Conservation (phyloP, 2,113 vertebrate genomes). For the Bombycilla garrulus region DNA sequence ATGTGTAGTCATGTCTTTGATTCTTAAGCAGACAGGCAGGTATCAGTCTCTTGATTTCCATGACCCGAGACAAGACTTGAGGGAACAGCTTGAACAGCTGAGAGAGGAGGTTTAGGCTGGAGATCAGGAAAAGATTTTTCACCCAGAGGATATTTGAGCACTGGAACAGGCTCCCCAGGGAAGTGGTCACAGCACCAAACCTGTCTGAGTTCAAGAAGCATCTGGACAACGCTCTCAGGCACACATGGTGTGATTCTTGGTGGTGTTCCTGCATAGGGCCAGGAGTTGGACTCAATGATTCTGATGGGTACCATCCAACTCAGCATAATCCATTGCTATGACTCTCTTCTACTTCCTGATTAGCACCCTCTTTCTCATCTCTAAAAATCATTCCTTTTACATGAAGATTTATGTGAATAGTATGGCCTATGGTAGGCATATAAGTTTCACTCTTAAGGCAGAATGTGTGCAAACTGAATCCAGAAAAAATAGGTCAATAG, state of each 20-base stretch:
- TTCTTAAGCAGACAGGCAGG: neutral
- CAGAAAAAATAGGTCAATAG: neutral
- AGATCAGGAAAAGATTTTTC: neutral
- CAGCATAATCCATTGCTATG: neutral
- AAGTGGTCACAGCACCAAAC: neutral
- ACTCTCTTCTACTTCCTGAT: neutral
- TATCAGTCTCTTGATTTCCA: neutral
- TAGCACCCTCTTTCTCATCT: neutral
- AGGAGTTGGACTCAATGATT: neutral
- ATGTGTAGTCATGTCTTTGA: neutral
- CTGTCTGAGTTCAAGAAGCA: accelerated
- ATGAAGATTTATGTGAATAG: neutral
- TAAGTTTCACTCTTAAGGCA: neutral
- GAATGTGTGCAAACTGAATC: neutral
- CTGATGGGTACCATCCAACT: neutral
- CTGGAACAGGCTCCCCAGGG: neutral
- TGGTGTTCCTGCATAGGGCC: too few species aligned
- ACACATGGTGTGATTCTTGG: neutral
- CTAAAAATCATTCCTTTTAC: neutral
- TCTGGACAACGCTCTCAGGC: neutral
- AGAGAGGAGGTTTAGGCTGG: neutral
- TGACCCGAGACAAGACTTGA: neutral
- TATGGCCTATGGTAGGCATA: neutral
- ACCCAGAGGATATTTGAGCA: too few species aligned
- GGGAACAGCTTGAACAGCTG: neutral